These are phyloP conservation scores for Agrilus planipennis DNA, from an alignment of 1,140 invertebrate genomes.

Conservation along the genomic window DNA sequence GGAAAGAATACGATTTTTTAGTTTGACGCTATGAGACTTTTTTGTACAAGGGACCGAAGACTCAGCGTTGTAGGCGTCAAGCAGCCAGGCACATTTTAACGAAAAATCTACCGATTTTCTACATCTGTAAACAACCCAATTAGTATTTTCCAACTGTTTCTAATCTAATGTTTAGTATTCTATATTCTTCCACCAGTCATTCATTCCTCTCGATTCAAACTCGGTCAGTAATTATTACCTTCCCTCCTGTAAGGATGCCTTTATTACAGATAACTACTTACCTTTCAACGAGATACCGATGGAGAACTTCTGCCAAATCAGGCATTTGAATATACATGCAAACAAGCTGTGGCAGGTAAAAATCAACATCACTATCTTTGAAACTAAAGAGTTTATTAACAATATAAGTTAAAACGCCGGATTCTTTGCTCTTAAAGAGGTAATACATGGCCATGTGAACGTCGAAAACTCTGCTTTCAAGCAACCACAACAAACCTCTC, in stretches of 20 bases:
- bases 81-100: slow-evolving; percentile 86
- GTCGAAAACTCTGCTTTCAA: slow-evolving; percentile 94
- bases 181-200: too few species aligned
- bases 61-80: slow-evolving; percentile 87
- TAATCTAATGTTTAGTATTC: too few species aligned
- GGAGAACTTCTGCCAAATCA: slow-evolving; percentile 86
- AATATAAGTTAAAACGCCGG: slow-evolving; percentile 90
- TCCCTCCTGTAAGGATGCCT: too few species aligned
- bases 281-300: slow-evolving; percentile 90
- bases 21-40: slow-evolving; percentile 75
- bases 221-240: too few species aligned
- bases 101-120: slow-evolving; percentile 90
- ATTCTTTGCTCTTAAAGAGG: slow-evolving; percentile 96
- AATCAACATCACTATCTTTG: slow-evolving; percentile 82
- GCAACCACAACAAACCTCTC: slow-evolving; percentile 70
- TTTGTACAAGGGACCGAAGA: slow-evolving; percentile 55
- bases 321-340: slow-evolving; percentile 98
- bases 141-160: too few species aligned
- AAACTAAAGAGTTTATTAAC: slow-evolving; percentile 96
- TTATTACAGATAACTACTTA: slow-evolving; percentile 39
- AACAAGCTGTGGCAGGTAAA: slow-evolving; percentile 94
- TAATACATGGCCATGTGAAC: slow-evolving; percentile 97
- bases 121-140: slow-evolving; percentile 62
- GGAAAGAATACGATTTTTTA: slow-evolving; percentile 77
- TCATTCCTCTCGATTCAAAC: too few species aligned